Evolutionary conservation across 1,140 invertebrate species (phyloP), one percentile per base, ranked within the genome.

Genomic region (Brachionus koreanus): DNA sequence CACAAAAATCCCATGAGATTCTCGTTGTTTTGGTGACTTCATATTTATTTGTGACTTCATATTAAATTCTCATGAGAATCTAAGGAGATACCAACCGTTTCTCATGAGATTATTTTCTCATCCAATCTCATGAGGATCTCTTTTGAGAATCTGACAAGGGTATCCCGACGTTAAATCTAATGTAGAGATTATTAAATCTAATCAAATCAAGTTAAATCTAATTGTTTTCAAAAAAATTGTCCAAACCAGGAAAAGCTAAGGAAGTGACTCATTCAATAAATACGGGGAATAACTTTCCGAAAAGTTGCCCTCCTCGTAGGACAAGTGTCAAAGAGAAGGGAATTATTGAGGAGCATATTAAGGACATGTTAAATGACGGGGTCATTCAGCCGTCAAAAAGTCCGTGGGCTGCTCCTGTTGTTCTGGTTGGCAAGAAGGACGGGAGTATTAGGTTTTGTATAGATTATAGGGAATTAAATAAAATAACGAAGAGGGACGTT

Each of bases 381-480:
- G 61, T 75, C n/a, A 75, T 75, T 37, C 39, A 29, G 25, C 72
- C 29, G 29, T 75, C 29, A 29, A 75, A 69, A 16, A 39, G 35
- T 43, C 35, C 33, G 39, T 69, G 65, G 65, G 39, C 33, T 16
- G 33, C 65, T 6, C 65, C 65, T 33, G 35, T 69, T 19, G 29
- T 69, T 37, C 35, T 69, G 33, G 25, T 69, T 3, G 35, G 39
- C 5, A 76, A 76, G 39, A 76, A 76, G 12, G 46, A 33, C 29
- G 74, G 74, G 13, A 42, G 12, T 4, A 29, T 6, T 12, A 16
- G 81, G n/a, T 13, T 83, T 5, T 76, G 74, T 29, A 13, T 76
- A 9, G 74, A 76, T 19, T 76, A 76, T 16, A 76, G 74, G 46
- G 74, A 76, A 42, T 76, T 49, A 76, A 76, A 76, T 42, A 52